Conservation (phyloP, 2,113 vertebrate genomes). For the Chrysemys picta region DNA sequence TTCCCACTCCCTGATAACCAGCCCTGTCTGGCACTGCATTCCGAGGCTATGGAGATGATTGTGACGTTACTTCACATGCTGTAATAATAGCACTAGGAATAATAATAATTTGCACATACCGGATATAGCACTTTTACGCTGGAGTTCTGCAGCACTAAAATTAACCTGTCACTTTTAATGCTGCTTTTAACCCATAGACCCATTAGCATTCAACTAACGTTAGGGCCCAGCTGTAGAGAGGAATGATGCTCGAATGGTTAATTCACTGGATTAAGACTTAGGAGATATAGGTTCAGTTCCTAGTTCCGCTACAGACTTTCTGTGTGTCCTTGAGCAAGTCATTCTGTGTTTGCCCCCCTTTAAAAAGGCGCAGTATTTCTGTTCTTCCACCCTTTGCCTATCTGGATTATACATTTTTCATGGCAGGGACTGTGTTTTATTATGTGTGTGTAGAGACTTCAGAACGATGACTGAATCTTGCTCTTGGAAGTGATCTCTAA, state of each 20-base stretch:
- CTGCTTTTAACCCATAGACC: background rate
- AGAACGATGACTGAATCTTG: background rate
- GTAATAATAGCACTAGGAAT: background rate
- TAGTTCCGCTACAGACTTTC: background rate
- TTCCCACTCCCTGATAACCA: background rate
- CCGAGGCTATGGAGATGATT: background rate
- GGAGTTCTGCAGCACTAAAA: background rate
- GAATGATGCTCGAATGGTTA: background rate
- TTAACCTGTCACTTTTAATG: background rate
- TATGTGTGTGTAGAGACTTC: background rate
- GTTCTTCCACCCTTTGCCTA: background rate
- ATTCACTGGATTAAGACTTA: background rate
- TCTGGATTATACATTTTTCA: background rate
- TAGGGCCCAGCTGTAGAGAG: background rate
- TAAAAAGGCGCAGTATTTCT: background rate
- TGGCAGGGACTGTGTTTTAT: background rate
- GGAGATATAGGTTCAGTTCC: fast-evolving
- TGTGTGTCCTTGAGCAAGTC: background rate
- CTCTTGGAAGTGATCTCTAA: no score
- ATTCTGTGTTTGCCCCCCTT: background rate
- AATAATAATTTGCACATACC: background rate
- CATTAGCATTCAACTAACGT: background rate
- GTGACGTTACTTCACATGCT: background rate
- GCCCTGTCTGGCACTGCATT: background rate
- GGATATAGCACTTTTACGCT: no score